Evolutionary conservation across 2,888 invertebrate species (phyloP), one percentile per base, ranked within the genome.

Genomic region (Fragum sueziense): DNA sequence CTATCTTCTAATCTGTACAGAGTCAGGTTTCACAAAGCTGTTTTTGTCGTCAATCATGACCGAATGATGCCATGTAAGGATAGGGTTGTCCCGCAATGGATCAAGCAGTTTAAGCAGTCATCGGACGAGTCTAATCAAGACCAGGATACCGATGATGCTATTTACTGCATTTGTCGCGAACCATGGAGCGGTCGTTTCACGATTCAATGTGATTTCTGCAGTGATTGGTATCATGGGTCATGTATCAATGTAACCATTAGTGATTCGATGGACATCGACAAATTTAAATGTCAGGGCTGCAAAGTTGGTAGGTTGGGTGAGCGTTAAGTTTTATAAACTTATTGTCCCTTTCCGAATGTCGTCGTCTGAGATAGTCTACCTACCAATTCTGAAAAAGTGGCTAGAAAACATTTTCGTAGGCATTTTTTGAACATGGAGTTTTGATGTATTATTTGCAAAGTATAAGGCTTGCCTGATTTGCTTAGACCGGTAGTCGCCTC

Each of bases 21-120:
- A 47, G 51, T 68, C 9, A 61, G 74, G 25, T 7, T 74, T 27
- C 4, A 29, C 2, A 78, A 78, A 22, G 20, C 69, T 22, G 37
- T 73, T 7, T 73, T 78, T 51, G 62, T 73, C 0, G 37, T 61
- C 3, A 78, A 78, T 52, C 78, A 78, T 74, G 74, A 72, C 25
- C 11, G 72, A n/a, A 41, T 77, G 59, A 73, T 27, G 51, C 72
- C 59, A 14, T 77, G 77, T 51, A 59, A 37, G 29, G 68, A 77
- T 59, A 57, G 51, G 14, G n/a, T 20, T 4, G 17, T 73, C 17
- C 72, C 41, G 22, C 20, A 67, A 11, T n/a, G 34, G 34, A 7
- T n/a, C n/a, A 67, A 25, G 22, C 7, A 34, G 37, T 37, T 31
- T 11, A 11, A 6, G 22, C n/a, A n/a, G n/a, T n/a, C n/a, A n/a